Evolutionary conservation across 2,113 vertebrate genomes (phyloP).

Genomic region (Pseudopodoces humilis): DNA sequence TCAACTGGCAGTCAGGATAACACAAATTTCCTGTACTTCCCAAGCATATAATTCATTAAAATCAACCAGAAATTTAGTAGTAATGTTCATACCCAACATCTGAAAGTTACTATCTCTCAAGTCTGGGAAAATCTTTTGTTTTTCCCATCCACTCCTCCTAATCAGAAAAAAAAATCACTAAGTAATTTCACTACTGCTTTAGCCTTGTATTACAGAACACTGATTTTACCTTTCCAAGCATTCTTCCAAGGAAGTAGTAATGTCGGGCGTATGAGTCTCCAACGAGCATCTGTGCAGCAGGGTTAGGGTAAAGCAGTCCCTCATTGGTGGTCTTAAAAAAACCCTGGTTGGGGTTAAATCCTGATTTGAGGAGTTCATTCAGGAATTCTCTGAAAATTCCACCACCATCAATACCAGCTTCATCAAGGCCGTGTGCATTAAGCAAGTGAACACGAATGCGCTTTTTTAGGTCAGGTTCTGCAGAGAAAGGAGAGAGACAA

Average conservation of each 20-base stretch:
- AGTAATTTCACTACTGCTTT: background rate
- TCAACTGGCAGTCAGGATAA: background rate
- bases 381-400: conserved; percentile 98
- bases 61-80: background rate
- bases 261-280: conserved; percentile 93
- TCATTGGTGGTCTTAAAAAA: conserved; percentile 98
- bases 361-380: conserved; percentile 94
- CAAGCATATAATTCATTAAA: background rate
- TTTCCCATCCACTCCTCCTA: background rate
- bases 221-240: conserved; percentile 93
- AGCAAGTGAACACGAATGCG: conserved; percentile 93
- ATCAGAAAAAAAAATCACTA: background rate
- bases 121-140: background rate
- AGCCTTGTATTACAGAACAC: background rate
- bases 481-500: background rate
- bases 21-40: background rate
- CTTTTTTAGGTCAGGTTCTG: conserved; percentile 95
- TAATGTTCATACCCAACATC: background rate
- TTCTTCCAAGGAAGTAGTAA: conserved; percentile 96
- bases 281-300: conserved; percentile 91
- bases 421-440: conserved; percentile 94
- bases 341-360: conserved; percentile 97
- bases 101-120: background rate
- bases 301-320: conserved; percentile 92
- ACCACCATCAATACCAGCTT: conserved; percentile 96